A percentile compares a stretch with the other conserved stretches of the same genome.
Conservation (phyloP, 2,113 vertebrate species). For the Siniperca chuatsi region DNA sequence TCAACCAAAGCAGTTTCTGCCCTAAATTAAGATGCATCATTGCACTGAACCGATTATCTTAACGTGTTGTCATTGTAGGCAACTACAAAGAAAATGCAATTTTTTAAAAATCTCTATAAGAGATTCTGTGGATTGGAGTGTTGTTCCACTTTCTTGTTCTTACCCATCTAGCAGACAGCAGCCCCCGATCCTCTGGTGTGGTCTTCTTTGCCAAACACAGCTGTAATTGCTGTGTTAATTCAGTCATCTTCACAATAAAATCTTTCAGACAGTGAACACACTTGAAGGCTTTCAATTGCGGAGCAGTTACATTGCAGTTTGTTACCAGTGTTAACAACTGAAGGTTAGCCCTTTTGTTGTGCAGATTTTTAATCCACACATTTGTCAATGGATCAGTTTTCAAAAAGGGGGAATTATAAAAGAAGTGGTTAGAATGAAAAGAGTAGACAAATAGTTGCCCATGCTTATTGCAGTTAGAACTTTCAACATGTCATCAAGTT, state of each 20-base stretch:
- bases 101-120: neutral
- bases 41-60: neutral
- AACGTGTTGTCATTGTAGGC: neutral
- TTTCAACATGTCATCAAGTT: neutral
- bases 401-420: neutral
- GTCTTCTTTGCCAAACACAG: neutral
- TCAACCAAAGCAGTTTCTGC: neutral
- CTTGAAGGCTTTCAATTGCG: neutral
- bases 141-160: neutral
- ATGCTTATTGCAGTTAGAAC: neutral
- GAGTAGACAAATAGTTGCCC: neutral
- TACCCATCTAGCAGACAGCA: neutral
- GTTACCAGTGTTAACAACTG: neutral
- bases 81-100: neutral
- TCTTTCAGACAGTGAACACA: neutral
- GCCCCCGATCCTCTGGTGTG: neutral
- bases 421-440: neutral
- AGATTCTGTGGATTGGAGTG: neutral
- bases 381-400: neutral
- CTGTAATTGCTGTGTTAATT: neutral
- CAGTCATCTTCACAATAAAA: neutral
- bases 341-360: neutral
- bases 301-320: neutral
- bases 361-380: no score
- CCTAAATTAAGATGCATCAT: neutral